Conservation (phyloP, 2,888 invertebrate species). For the Caenorhabditis becei region DNA sequence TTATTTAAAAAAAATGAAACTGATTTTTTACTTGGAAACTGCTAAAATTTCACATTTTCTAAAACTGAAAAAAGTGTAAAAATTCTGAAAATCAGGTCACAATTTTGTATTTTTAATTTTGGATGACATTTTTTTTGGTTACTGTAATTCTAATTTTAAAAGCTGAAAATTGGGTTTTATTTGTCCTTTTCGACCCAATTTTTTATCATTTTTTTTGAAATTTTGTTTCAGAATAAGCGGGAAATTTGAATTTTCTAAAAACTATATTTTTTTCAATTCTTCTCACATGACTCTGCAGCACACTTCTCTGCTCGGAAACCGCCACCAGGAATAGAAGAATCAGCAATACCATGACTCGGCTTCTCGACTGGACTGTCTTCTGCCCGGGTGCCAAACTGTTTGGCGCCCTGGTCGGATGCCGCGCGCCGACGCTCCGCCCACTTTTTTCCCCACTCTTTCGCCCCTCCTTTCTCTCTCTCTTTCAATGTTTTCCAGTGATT, state of each 20-base stretch:
- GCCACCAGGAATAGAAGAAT: constrained; percentile 21
- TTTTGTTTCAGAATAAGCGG: constrained; percentile 14
- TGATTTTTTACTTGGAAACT: no score
- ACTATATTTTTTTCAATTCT: constrained; percentile 5
- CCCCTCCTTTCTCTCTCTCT: constrained; percentile 19
- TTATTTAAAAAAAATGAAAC: no score
- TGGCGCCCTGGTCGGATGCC: constrained; percentile 35
- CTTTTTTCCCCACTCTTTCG: constrained; percentile 11
- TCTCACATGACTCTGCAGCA: constrained; percentile 43
- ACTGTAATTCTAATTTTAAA: no score
- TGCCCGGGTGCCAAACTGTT: constrained; percentile 47
- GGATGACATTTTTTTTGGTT: no score
- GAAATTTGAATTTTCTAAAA: constrained; percentile 11
- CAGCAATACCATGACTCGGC: not conserved
- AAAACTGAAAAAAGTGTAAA: no score
- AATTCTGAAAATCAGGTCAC: no score
- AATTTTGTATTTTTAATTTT: no score
- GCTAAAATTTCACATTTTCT: no score
- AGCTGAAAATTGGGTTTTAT: no score
- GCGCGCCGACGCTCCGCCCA: constrained; percentile 30
- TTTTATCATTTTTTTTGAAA: no score
- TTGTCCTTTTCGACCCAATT: no score
- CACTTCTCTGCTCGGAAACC: constrained; percentile 21
- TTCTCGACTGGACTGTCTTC: constrained; percentile 16
- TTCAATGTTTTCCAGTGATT: constrained; percentile 26